phyloP scores from a whole-genome alignment of 2,888 invertebrate genomes.

The Apamea anceps region DNA sequence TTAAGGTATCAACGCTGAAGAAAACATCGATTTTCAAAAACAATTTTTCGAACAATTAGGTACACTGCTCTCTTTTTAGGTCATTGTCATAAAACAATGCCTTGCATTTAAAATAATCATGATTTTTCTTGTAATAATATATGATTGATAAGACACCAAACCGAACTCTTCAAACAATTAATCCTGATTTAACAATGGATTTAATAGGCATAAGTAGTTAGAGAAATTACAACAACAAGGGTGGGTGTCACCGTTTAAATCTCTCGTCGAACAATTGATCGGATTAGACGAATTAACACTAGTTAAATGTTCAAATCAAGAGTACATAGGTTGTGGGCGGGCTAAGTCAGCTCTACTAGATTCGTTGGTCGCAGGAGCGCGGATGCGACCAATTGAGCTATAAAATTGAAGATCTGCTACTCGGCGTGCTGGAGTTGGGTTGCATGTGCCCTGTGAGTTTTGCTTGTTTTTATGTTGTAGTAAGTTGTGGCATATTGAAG shows the following conservation, averaged over 20 bases:
- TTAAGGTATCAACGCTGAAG: background rate
- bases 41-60: background rate
- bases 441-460: conserved; percentile 60
- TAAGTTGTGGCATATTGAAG: conserved; percentile 25
- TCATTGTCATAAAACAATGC: background rate
- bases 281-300: conserved; percentile 61
- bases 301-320: conserved; percentile 66
- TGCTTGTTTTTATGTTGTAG: conserved; percentile 46
- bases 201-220: background rate
- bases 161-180: background rate
- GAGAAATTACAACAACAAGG: conserved; percentile 22
- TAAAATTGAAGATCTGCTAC: conserved; percentile 77
- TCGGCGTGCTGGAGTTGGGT: conserved; percentile 51
- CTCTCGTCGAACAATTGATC: conserved; percentile 66
- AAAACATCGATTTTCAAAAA: background rate
- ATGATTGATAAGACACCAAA: background rate
- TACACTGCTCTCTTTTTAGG: background rate
- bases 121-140: background rate
- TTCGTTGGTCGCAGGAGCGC: conserved; percentile 74
- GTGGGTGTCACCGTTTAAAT: conserved; percentile 72
- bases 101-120: background rate
- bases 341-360: conserved; percentile 72
- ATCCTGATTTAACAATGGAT: conserved; percentile 4
- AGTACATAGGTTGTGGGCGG: conserved; percentile 61
- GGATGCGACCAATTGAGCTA: conserved; percentile 88